A percentile compares a stretch with the other conserved stretches of the same genome.
These are phyloP conservation scores for Disparrhopalites patrizii DNA, from an alignment of 2,888 invertebrate genomes.

Conservation along the genomic window DNA sequence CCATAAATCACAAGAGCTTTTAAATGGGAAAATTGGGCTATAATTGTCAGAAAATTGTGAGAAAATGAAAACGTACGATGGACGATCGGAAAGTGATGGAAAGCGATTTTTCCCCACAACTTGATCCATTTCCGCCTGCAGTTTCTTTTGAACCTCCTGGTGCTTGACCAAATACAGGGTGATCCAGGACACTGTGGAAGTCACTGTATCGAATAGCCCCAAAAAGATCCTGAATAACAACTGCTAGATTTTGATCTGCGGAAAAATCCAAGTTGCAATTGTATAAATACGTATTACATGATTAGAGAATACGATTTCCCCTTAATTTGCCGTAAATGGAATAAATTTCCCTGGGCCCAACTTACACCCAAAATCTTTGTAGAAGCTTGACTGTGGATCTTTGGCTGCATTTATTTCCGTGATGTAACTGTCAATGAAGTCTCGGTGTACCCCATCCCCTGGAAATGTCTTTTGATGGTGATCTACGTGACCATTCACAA, in stretches of 20 bases:
- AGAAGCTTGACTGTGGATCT: constrained; percentile 2
- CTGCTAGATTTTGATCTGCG: not conserved
- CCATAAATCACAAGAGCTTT: too few relatives aligned
- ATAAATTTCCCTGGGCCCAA: not conserved
- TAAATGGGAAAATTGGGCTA: too few relatives aligned
- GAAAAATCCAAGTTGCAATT: not conserved
- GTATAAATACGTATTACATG: not conserved
- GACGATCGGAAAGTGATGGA: too few relatives aligned
- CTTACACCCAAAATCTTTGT: constrained; percentile 2
- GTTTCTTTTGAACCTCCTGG: too few relatives aligned
- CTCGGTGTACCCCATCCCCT: not conserved
- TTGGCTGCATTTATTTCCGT: constrained; percentile 1
- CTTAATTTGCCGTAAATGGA: too few relatives aligned
- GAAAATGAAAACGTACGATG: too few relatives aligned
- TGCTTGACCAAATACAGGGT: too few relatives aligned
- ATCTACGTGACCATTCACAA: not conserved
- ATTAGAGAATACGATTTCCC: too few relatives aligned
- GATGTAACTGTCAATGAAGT: constrained; percentile 4
- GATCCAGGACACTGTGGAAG: not conserved
- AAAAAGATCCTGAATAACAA: not conserved
- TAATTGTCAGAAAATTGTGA: too few relatives aligned
- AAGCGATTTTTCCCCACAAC: too few relatives aligned
- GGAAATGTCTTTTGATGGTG: not conserved
- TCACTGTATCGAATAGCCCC: not conserved
- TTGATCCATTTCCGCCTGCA: too few relatives aligned